Evolutionary conservation across 2,113 vertebrate genomes (phyloP), one percentile per base, ranked within the genome.

Genomic region (Oenanthe melanoleuca): DNA sequence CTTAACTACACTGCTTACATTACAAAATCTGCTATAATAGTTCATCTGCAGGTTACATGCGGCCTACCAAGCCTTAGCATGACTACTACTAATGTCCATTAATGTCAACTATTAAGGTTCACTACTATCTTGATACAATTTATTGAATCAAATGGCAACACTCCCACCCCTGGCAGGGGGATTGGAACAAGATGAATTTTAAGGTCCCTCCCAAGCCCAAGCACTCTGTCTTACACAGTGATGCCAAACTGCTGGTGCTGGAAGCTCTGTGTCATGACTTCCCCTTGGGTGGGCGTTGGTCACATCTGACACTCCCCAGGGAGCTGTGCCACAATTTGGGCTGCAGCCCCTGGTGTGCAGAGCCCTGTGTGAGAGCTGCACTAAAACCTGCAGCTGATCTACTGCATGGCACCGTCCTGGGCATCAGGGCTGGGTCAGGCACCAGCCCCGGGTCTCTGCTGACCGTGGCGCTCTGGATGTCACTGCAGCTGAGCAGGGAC

Each of bases 401-500:
- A 4, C 31, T 6, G 14, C 64, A 11, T 2, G 22, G 53, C 57
- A 11, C 22, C 16, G 3, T 11, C 37, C 61, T 12, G 56, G 71
- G 24, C 19, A 57, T 40, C 33, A 11, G 66, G 61, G 33, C 63
- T 66, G 29, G n/a, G 52, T 37, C 66, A 19, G 10, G 8, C 52
- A 37, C 60, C 0, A 0, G 49, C 44, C 1, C 1, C 0, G 16
- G 18, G 13, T 26, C 26, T 26, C 34, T 69, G 8, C 64, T 31
- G 45, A 3, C 20, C 1, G 14, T 15, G 31, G 29, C 55, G 56
- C 77, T 47, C 19, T 12, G 44, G 73, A 11, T 14, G 10, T 31
- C 56, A 12, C 5, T 38, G 57, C 63, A n/a, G 33, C 66, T 31
- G 33, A 12, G 82, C 45, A 74, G 57, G 71, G 21, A 29, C 45